These are phyloP conservation scores for Dendropsophus ebraccatus DNA, from an alignment of 2,113 vertebrate species.

Conservation along the genomic window DNA sequence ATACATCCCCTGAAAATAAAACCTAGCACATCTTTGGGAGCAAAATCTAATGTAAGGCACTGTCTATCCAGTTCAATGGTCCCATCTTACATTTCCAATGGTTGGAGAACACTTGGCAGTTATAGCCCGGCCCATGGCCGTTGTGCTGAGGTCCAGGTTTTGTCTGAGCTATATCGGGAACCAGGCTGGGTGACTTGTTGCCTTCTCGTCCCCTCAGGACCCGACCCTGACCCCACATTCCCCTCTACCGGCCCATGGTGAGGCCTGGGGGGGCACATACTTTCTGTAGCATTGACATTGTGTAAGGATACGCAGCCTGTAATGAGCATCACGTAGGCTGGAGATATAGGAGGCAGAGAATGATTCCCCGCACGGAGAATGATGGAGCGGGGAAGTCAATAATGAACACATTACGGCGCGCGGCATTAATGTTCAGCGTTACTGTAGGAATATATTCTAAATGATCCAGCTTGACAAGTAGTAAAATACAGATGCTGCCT, in stretches of 20 bases:
- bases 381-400: slow-evolving; percentile 38
- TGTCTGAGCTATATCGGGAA: too few species aligned
- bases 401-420: slow-evolving; percentile 11
- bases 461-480: slow-evolving; percentile 43
- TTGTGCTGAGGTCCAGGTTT: too few species aligned
- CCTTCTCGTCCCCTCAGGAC: too few species aligned
- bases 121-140: neutral
- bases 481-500: slow-evolving; percentile 39
- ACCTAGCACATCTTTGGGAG: too few species aligned
- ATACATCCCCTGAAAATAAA: too few species aligned
- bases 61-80: too few species aligned
- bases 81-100: too few species aligned
- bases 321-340: neutral
- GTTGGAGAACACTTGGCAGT: too few species aligned
- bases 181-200: too few species aligned
- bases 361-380: neutral
- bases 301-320: neutral
- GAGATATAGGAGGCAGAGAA: neutral
- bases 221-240: too few species aligned
- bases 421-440: slow-evolving; percentile 40
- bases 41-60: too few species aligned
- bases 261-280: neutral
- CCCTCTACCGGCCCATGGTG: neutral
- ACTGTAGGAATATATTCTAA: slow-evolving; percentile 30
- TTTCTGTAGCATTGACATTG: neutral